These are phyloP conservation scores for Heteractis magnifica DNA, from an alignment of 92 coral and sea anemone genomes.

Conservation along the genomic window DNA sequence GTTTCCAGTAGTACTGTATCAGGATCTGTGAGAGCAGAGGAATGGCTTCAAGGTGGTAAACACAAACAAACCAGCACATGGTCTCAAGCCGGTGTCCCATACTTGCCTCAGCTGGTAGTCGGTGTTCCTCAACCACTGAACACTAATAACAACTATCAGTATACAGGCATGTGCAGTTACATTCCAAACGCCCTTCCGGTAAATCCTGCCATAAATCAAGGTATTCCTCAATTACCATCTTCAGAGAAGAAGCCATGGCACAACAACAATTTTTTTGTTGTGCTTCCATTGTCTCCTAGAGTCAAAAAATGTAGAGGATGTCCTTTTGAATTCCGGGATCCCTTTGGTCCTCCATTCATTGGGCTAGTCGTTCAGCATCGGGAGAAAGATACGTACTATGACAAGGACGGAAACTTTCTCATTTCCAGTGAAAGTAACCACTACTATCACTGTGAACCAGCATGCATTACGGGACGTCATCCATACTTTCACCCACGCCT, in stretches of 20 bases:
- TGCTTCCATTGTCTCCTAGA: constrained; percentile 46
- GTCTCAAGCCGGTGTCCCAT: constrained; percentile 8
- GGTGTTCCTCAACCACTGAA: neutral
- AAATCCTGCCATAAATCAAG: constrained; percentile 20
- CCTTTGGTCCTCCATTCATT: constrained; percentile 52
- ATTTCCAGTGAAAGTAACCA: constrained; percentile 50
- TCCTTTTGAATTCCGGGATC: constrained; percentile 50
- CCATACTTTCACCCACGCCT: constrained; percentile 52
- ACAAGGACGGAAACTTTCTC: constrained; percentile 45
- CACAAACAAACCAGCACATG: constrained; percentile 6
- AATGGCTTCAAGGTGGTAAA: constrained; percentile 4
- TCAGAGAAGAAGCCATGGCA: constrained; percentile 53
- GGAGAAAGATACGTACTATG: constrained; percentile 50
- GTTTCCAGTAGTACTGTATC: neutral
- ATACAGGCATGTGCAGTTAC: constrained; percentile 2
- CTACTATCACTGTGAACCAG: constrained; percentile 44
- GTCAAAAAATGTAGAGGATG: constrained; percentile 61
- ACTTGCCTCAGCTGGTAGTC: neutral
- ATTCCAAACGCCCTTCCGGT: neutral
- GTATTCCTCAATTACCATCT: neutral
- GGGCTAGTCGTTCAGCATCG: constrained; percentile 62
- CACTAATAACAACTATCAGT: neutral
- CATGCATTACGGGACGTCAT: constrained; percentile 49
- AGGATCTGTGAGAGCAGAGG: constrained; percentile 6
- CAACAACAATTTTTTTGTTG: constrained; percentile 55